A percentile compares a stretch with the other conserved stretches of the same genome.
phyloP scores from a whole-genome alignment of 1,140 invertebrate genomes.

The Drosophila setifemur region DNA sequence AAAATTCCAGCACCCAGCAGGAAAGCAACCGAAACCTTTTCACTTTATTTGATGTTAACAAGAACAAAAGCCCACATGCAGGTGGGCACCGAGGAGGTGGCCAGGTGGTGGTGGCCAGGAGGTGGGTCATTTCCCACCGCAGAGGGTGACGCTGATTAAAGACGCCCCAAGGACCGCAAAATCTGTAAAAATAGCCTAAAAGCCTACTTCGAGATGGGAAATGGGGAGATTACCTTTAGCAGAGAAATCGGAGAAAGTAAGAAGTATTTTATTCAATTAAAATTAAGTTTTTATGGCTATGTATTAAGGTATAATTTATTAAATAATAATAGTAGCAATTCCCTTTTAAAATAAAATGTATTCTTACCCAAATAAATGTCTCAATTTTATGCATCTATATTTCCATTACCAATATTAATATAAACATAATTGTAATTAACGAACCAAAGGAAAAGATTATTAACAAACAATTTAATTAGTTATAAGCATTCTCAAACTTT shows the following conservation, averaged over 20 bases:
- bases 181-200: conserved; percentile 48
- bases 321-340: too few relatives aligned
- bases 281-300: too few relatives aligned
- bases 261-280: too few relatives aligned
- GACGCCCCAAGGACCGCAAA: conserved; percentile 53
- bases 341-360: too few relatives aligned
- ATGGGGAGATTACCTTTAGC: background rate
- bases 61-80: conserved; percentile 31
- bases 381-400: too few relatives aligned
- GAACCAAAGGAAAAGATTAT: too few relatives aligned
- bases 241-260: too few relatives aligned
- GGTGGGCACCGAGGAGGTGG: conserved; percentile 15
- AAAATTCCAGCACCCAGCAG: background rate
- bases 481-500: background rate
- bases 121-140: conserved; percentile 5
- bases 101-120: background rate
- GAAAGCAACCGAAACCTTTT: conserved; percentile 4
- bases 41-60: conserved; percentile 30
- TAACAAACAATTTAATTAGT: too few relatives aligned
- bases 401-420: too few relatives aligned
- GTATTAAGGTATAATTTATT: background rate
- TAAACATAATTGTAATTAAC: too few relatives aligned
- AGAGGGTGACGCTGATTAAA: conserved; percentile 46
- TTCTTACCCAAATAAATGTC: too few relatives aligned
- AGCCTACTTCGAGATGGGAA: background rate